phyloP scores from a whole-genome alignment of 2,797 vertebrate genomes.

The Sebastes flavidus region DNA sequence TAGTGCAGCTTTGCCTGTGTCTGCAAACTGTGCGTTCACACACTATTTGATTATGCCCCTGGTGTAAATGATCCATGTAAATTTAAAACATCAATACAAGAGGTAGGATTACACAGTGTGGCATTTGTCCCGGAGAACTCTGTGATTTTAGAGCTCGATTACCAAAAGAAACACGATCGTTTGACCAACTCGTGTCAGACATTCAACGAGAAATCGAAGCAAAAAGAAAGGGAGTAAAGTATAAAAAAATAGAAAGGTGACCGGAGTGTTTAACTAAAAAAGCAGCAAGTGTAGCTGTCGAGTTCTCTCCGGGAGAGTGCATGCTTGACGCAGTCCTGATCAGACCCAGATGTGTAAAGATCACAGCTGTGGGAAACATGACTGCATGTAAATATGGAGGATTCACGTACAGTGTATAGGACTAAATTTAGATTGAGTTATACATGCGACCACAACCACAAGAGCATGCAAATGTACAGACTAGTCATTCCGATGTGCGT shows the following conservation, averaged over 20 bases:
- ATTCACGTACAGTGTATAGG: neutral
- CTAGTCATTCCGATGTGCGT: neutral
- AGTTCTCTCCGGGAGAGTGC: neutral
- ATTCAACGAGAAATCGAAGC: neutral
- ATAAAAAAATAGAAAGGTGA: neutral
- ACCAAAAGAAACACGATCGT: neutral
- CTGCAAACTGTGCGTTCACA: slow-evolving; percentile 7
- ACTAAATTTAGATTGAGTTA: neutral
- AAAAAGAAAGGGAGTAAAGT: neutral
- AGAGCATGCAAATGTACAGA: neutral
- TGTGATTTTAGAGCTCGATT: neutral
- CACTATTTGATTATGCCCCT: slow-evolving; percentile 11
- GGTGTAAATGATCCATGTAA: slow-evolving; percentile 19
- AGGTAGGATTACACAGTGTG: neutral
- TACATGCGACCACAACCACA: neutral
- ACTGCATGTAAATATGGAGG: slow-evolving; percentile 7
- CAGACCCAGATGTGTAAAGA: slow-evolving; percentile 38
- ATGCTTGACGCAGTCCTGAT: slow-evolving; percentile 22
- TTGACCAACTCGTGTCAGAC: neutral
- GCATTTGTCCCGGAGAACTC: neutral
- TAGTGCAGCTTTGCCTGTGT: neutral
- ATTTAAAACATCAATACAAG: neutral
- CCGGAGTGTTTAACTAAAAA: slow-evolving; percentile 22
- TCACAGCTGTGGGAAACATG: slow-evolving; percentile 33
- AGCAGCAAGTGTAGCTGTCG: neutral